Evolutionary conservation across 2,888 invertebrate genomes (phyloP), one percentile per base, ranked within the genome.

Genomic region (Sericinus montela): DNA sequence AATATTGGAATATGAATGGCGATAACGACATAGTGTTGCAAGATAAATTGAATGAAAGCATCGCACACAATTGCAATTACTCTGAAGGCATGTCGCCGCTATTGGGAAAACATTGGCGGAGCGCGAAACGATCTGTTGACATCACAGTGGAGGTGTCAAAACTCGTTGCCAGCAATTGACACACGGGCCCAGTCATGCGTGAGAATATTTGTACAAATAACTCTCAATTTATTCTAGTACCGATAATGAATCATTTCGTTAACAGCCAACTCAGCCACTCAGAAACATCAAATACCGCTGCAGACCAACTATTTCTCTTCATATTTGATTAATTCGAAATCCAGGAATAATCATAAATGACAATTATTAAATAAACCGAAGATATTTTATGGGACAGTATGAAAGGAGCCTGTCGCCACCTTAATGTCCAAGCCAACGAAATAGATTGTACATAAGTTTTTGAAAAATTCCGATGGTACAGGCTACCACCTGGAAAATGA

Each of bases 141-240:
- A 85, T 68, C 69, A 57, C 56, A 29, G 58, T 51, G 47, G 62
- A 84, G 80, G 81, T 86, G 85, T 86, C 83, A 81, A 79, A 83
- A 75, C 75, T 75, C 69, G 69, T 72, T 69, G 69, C 70, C 62
- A 70, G 74, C 77, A 77, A 81, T 77, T 80, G 83, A 85, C 83
- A 78, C 75, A 72, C 64, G 65, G 67, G 65, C 65, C 63, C 67
- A 67, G 71, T 68, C 71, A 76, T 75, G 80, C 85, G 86, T 87
- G 87, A 85, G 85, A 87, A 86, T 78, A 80, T 85, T 80, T 83
- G 76, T 77, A 84, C 83, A 87, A 85, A 82, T 75, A 83, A 71
- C 75, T 72, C 72, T 69, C 63, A 75, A 83, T 84, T 83, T 81
- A 77, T 83, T 80, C 80, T 80, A 76, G 80, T 74, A 67, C 75